Base-by-base conservation (phyloP, 2,888 invertebrate species). In the Heliconius cydno region DNA sequence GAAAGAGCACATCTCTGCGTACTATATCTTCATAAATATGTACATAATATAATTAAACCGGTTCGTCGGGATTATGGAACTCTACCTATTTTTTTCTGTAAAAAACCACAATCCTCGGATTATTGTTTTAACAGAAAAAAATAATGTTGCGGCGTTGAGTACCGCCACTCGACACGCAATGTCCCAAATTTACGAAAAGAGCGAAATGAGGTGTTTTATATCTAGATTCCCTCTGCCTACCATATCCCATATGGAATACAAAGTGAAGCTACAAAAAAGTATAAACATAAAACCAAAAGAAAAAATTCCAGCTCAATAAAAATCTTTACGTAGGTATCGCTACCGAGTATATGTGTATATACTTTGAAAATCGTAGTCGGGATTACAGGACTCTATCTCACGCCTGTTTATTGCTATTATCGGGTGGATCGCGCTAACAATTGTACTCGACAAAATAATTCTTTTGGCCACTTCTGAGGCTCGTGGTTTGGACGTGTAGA, bases 331-430 rank as follows among this genome's bases (percentile, higher is more conserved):
- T 79, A 34, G 34, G 34, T 34, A 34, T 41, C 25, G 7, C 7
- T 34, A 34, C 34, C 34, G 34, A 34, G 34, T 41, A 66, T 78
- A 80, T 70, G 41, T 15, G 25, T 70, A 70, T 82, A 75, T 79
- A 80, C 77, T 81, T 77, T 76, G 77, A 79, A 79, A 82, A 79
- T 79, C 79, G 82, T 80, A 82, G 80, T 79, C 79, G 70, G 79
- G 81, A 82, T 81, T 83, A 82, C 80, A 80, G 77, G 81, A 80
- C 81, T 80, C 81, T 74, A 80, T 79, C 81, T 80, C 80, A 81
- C 80, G 13, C 84, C 79, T 82, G 84, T 85, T 85, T 84, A 85
- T 85, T 84, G 84, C 85, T 84, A 84, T 83, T 85, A 82, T 81
- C 81, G 76, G 75, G 68, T 46, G 60, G 79, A 79, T 78, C 71